phyloP scores from a whole-genome alignment of 2,888 invertebrate species.

The Anarsia innoxiella region DNA sequence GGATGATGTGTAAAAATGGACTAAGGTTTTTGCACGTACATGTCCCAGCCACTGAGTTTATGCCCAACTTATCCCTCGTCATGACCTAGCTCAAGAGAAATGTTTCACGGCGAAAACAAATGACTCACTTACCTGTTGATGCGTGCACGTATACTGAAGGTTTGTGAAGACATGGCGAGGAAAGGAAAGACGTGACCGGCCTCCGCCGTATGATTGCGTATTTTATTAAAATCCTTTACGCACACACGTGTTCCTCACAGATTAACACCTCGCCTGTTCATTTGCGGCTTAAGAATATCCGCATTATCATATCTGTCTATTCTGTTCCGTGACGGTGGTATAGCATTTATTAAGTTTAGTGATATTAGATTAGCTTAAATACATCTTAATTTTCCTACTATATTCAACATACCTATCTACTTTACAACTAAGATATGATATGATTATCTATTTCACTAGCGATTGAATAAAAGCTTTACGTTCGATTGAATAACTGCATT shows the following conservation, averaged over 20 bases:
- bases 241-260: too few species aligned
- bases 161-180: constrained; percentile 30
- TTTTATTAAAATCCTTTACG: constrained; percentile 37
- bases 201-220: constrained; percentile 35
- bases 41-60: constrained; percentile 27
- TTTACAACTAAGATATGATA: too few species aligned
- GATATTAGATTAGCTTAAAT: constrained; percentile 4
- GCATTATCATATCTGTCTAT: too few species aligned
- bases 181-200: constrained; percentile 43
- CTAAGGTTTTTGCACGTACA: constrained; percentile 28
- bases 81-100: constrained; percentile 42
- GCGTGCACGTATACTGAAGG: constrained; percentile 35
- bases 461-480: too few species aligned
- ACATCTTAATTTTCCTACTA: too few species aligned
- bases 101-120: constrained; percentile 52
- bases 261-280: constrained; percentile 18
- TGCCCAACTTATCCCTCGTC: constrained; percentile 36
- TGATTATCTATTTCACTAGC: too few species aligned
- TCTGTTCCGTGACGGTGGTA: neutral
- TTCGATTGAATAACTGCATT: too few species aligned
- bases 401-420: too few species aligned
- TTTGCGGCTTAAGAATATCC: neutral
- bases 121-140: constrained; percentile 68
- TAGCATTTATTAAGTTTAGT: constrained; percentile 1
- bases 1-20: constrained; percentile 29